Conservation (phyloP, 2,888 invertebrate genomes). For the Aproaerema taeniolella region DNA sequence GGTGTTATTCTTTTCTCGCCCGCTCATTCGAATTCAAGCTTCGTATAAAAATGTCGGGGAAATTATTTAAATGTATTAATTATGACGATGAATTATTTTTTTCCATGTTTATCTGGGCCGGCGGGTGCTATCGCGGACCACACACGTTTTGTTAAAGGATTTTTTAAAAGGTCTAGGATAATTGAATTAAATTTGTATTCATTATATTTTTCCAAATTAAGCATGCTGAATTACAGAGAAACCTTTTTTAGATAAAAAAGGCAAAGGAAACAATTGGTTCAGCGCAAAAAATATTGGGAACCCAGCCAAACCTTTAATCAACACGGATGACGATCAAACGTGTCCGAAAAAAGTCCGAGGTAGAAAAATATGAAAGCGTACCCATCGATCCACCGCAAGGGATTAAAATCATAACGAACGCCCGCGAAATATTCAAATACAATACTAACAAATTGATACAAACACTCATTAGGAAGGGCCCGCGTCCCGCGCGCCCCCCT, state of each 20-base stretch:
- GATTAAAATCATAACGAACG: constrained; percentile 75
- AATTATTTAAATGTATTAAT: constrained; percentile 65
- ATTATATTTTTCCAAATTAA: too few species aligned
- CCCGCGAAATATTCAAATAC: constrained; percentile 76
- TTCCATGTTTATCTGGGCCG: constrained; percentile 56
- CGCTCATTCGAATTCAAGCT: constrained; percentile 67
- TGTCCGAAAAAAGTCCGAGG: constrained; percentile 33
- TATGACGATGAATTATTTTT: constrained; percentile 56
- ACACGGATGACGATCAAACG: constrained; percentile 59
- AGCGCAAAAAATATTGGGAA: constrained; percentile 25
- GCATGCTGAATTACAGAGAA: background rate
- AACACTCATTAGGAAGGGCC: constrained; percentile 77
- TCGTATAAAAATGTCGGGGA: constrained; percentile 46
- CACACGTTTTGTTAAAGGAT: constrained; percentile 38
- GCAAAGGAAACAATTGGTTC: background rate
- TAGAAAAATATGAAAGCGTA: constrained; percentile 59
- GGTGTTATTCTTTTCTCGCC: constrained; percentile 67
- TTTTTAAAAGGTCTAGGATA: constrained; percentile 30
- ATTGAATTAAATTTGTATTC: constrained; percentile 22
- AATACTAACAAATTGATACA: constrained; percentile 78
- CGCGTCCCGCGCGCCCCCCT: constrained; percentile 45
- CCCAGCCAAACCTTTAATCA: constrained; percentile 58
- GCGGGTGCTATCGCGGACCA: constrained; percentile 40
- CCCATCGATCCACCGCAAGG: constrained; percentile 69
- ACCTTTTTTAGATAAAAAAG: background rate